Evolutionary conservation across 1,140 invertebrate genomes (phyloP).

Genomic region (Drosophila novamexicana): DNA sequence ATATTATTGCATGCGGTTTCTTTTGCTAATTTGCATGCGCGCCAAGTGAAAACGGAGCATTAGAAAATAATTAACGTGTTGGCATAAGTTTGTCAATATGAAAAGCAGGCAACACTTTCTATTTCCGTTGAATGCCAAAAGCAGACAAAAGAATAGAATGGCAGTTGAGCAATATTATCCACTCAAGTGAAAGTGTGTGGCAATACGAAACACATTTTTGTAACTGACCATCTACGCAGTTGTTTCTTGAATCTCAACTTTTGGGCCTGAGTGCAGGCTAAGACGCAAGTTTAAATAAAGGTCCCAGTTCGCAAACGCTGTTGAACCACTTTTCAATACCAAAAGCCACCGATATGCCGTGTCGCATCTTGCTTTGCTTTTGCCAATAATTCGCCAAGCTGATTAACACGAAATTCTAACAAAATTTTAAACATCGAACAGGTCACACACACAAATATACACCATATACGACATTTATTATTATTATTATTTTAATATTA

Average conservation of each 20-base stretch:
- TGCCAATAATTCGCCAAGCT: constrained; percentile 12
- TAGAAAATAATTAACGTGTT: constrained; percentile 47
- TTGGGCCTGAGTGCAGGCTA: constrained; percentile 11
- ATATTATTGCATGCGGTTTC: constrained; percentile 30
- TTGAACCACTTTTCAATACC: constrained; percentile 67
- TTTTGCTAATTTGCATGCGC: constrained; percentile 57
- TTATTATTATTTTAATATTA: no score
- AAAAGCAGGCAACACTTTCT: constrained; percentile 60
- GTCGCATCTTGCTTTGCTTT: constrained; percentile 56
- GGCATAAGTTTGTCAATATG: constrained; percentile 14
- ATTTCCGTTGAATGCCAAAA: constrained; percentile 55
- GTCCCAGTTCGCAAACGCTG: constrained; percentile 56
- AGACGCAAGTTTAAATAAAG: background rate
- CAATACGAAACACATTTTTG: constrained; percentile 8
- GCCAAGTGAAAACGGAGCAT: constrained; percentile 56
- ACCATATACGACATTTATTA: no score
- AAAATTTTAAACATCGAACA: no score
- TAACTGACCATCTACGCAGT: constrained; percentile 32
- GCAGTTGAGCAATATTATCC: constrained; percentile 46
- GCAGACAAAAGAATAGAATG: constrained; percentile 76
- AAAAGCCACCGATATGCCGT: constrained; percentile 63
- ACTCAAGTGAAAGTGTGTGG: constrained; percentile 64
- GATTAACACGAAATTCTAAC: no score
- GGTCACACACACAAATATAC: no score
- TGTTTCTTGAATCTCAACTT: constrained; percentile 67